Base-by-base conservation (phyloP, 2,113 vertebrate species). In the Prietella phreatophila region DNA sequence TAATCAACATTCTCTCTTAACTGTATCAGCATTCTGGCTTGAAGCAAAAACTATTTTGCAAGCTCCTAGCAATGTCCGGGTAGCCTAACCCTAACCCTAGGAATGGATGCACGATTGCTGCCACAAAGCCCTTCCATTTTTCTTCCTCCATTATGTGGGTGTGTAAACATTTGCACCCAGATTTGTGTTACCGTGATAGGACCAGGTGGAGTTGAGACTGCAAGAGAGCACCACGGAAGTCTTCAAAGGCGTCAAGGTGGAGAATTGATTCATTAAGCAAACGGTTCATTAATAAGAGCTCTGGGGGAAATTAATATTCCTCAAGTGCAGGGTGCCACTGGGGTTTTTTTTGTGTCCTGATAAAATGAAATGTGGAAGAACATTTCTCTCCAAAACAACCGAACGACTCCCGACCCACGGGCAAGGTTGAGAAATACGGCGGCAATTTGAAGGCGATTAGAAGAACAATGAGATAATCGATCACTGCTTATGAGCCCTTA, bases 301-400 rank as follows among this genome's bases (percentile, higher is more conserved):
- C 91, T 42, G 67, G 94, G 92, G 95, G 89, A 92, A 91, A 93
- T 94, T 94, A 94, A 95, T 95, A 94, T 92, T 89, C 93, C 91
- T 93, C 91, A 93, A 94, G 92, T 91, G 92, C 88, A 89, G 85
- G 86, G 88, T 88, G 89, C 88, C 90, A 91, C 22, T 84, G 89
- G 92, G 91, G 56, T 82, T 36, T 91, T 91, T 94, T 90, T 10
- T 50, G 90, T 93, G 91, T 92, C 91, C 90, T 92, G 87, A 90
- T 91, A 86, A 83, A 88, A 85, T 85, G 76, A 30, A 17, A 33
- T 17, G 19, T 22, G 7, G 63, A 61, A 53, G 56, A 61, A 75
- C 10, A 30, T 6, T 25, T 10, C 65, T 6, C 42, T 69, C 36
- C 27, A 61, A 87, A 58, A 55, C 61, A 82, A 8, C 19, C 33